phyloP scores from a whole-genome alignment of 2,113 vertebrate species.

The Passer domesticus region DNA sequence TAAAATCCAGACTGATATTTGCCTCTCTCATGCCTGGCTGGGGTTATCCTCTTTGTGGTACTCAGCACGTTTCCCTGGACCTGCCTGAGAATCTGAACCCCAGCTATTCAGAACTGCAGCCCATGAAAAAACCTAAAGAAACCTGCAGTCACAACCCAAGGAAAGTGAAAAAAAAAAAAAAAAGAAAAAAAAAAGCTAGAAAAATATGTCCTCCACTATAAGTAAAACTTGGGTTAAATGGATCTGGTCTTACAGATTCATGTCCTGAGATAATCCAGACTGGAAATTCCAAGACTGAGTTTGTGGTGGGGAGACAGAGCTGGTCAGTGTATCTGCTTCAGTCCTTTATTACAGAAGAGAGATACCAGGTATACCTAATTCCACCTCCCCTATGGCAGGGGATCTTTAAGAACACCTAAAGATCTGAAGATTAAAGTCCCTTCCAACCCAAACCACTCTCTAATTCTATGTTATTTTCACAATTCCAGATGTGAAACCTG shows the following conservation, averaged over 20 bases:
- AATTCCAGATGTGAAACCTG: background rate
- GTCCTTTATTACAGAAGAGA: background rate
- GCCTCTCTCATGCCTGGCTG: background rate
- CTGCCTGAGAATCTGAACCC: background rate
- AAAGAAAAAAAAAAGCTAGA: background rate
- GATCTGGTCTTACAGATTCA: background rate
- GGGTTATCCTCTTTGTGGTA: background rate
- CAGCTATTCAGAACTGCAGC: background rate
- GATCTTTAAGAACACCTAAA: background rate
- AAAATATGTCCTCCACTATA: background rate
- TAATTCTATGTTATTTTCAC: background rate
- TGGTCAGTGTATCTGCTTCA: background rate
- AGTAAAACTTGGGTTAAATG: background rate
- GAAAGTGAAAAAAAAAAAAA: background rate
- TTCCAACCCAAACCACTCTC: background rate
- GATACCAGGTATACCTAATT: background rate
- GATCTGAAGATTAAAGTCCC: background rate
- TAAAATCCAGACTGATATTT: background rate
- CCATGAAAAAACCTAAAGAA: background rate
- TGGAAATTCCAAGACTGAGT: background rate
- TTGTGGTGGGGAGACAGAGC: background rate
- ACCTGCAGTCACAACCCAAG: background rate
- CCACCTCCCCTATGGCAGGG: background rate
- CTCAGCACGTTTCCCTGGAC: background rate
- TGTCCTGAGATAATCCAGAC: background rate